phyloP scores from a whole-genome alignment of 2,113 vertebrate species.

The Actenoides hombroni region DNA sequence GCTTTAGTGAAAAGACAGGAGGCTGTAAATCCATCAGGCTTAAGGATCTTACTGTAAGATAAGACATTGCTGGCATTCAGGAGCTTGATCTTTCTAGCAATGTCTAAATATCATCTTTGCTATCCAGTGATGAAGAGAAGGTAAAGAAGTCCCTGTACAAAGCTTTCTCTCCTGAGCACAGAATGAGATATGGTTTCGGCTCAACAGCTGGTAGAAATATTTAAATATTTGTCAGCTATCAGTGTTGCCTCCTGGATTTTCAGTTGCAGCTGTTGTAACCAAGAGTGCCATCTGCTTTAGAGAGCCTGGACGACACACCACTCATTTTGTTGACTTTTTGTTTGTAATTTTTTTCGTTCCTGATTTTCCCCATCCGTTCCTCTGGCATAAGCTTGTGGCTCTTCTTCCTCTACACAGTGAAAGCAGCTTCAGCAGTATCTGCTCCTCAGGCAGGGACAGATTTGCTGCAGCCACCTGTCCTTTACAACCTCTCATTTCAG shows the following conservation, averaged over 20 bases:
- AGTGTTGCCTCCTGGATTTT: slow-evolving; percentile 25
- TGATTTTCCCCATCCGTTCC: not conserved
- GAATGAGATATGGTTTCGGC: not conserved
- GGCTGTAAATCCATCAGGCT: not conserved
- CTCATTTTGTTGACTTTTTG: not conserved
- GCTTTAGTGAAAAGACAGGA: not conserved
- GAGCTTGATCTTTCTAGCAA: not conserved
- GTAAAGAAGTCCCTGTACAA: not conserved
- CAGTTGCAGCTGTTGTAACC: slow-evolving; percentile 56
- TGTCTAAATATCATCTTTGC: not conserved
- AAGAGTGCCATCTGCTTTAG: slow-evolving; percentile 44
- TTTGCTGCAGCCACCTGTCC: not conserved
- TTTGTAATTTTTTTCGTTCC: not conserved
- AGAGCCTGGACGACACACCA: not conserved
- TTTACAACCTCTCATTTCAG: not conserved
- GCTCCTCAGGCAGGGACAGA: not conserved
- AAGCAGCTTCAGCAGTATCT: not conserved
- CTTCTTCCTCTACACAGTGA: not conserved
- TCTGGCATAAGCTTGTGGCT: not conserved
- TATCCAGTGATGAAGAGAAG: not conserved
- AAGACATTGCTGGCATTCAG: not conserved
- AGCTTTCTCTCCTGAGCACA: not conserved
- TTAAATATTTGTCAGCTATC: slow-evolving; percentile 55
- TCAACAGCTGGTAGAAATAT: slow-evolving; percentile 14
- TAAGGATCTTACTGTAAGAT: not conserved